Conservation (phyloP, 2,113 vertebrate genomes). For the Malurus alboscapulatus region DNA sequence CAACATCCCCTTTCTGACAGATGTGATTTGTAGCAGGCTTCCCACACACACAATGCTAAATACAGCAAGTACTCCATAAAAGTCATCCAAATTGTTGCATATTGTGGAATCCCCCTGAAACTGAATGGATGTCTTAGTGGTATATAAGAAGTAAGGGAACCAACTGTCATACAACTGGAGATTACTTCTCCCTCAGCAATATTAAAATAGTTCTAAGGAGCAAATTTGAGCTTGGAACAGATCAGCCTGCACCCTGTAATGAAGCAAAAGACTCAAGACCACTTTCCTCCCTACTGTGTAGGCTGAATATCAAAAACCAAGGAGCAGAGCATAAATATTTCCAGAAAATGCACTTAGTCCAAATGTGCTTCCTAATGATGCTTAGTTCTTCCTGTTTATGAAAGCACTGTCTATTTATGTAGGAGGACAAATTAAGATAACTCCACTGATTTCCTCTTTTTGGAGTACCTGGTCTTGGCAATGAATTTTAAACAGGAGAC, state of each 20-base stretch:
- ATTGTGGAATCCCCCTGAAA: not conserved
- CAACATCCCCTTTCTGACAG: not conserved
- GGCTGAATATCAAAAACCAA: not conserved
- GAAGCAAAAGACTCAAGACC: not conserved
- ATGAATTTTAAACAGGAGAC: not conserved
- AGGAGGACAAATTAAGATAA: not conserved
- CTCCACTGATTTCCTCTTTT: not conserved
- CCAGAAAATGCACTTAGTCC: not conserved
- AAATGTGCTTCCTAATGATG: not conserved
- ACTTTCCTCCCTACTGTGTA: not conserved
- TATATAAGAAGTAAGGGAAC: not conserved
- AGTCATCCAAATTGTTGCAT: not conserved
- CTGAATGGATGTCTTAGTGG: not conserved
- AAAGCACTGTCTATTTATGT: not conserved
- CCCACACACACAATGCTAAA: not conserved
- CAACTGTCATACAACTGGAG: not conserved
- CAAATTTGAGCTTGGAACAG: not conserved
- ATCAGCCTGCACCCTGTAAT: not conserved
- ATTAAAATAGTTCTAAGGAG: not conserved
- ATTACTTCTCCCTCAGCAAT: not conserved
- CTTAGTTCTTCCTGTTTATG: slow-evolving; percentile 4
- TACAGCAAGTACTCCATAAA: not conserved
- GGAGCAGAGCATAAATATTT: not conserved
- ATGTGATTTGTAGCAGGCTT: not conserved
- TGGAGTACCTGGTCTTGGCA: not conserved